Conservation (phyloP, 2,113 vertebrate species). For the Toxotes chatareus region DNA sequence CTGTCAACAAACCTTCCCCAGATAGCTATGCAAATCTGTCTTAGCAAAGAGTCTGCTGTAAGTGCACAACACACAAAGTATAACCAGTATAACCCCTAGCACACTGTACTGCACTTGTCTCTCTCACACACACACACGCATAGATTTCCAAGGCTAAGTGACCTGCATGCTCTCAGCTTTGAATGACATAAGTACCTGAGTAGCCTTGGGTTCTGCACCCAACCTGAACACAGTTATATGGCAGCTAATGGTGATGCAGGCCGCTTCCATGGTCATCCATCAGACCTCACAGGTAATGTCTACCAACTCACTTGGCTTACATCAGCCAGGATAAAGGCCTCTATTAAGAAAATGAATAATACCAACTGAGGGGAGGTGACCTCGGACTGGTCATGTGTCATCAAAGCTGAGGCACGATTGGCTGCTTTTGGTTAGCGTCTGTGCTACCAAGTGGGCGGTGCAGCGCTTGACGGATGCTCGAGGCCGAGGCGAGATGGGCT, state of each 20-base stretch:
- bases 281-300: conserved; percentile 57
- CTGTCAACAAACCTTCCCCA: conserved; percentile 46
- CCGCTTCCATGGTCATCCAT: conserved; percentile 57
- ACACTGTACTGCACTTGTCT: conserved; percentile 17
- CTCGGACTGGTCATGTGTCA: conserved; percentile 58
- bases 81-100: neutral
- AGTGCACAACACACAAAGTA: conserved; percentile 13
- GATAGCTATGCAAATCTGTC: conserved; percentile 54
- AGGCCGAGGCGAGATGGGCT: conserved; percentile 65
- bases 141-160: conserved; percentile 67
- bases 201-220: conserved; percentile 71
- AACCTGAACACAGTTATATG: conserved; percentile 66
- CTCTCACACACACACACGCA: conserved; percentile 12
- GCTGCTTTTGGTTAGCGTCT: conserved; percentile 38
- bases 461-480: conserved; percentile 63
- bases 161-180: conserved; percentile 58
- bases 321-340: conserved; percentile 76
- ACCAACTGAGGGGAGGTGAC: conserved; percentile 62
- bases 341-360: conserved; percentile 78
- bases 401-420: conserved; percentile 43
- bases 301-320: conserved; percentile 51
- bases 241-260: conserved; percentile 48
- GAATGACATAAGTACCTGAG: conserved; percentile 61
- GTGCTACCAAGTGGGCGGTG: conserved; percentile 6
- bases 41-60: conserved; percentile 23